Base-by-base conservation (phyloP, 2,888 invertebrate species). In the Dyspetes luteomarginatus region DNA sequence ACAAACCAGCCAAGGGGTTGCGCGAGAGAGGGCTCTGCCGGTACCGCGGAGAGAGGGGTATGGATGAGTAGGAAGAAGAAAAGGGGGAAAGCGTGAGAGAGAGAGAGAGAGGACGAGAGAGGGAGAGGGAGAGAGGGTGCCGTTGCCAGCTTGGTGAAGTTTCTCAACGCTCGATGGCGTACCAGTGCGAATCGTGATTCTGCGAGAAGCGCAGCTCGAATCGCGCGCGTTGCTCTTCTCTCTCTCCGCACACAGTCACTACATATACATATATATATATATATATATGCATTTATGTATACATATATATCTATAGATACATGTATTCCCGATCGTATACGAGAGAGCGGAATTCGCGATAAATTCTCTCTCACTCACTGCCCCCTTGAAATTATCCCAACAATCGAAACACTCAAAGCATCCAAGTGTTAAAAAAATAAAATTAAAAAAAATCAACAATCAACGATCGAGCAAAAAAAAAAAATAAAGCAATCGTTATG, bases 161-260 rank as follows among this genome's bases (percentile, higher is more conserved):
- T 89, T 89, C 88, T 86, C 89, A 88, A 88, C 90, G 90, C 89
- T 89, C 90, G 90, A 90, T 90, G 89, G 89, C 89, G 88, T 88
- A 87, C 89, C 90, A 91, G 91, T 91, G 89, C 90, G 90, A 87
- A 90, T 90, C 90, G 91, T 90, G 90, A 91, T 90, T 90, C 90
- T 89, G 90, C 89, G 88, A 86, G 86, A 87, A 88, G 89, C 89
- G 88, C 87, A 89, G 86, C 89, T 87, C 65, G 75, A 80, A 72
- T 69, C 75, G 75, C 79, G 74, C 68, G 67, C 74, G 65, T 73
- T 24, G 69, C 65, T 78, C 78, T 67, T 41, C 48, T 73, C 52
- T 43, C 50, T 77, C 28, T 69, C 50, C 24, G 52, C 41, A 50
- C 48, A n/a, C n/a, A n/a, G n/a, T n/a, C 4, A n/a, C 28, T 9